These are phyloP conservation scores for Brachyistius frenatus DNA, from an alignment of 2,113 vertebrate species.

Conservation along the genomic window DNA sequence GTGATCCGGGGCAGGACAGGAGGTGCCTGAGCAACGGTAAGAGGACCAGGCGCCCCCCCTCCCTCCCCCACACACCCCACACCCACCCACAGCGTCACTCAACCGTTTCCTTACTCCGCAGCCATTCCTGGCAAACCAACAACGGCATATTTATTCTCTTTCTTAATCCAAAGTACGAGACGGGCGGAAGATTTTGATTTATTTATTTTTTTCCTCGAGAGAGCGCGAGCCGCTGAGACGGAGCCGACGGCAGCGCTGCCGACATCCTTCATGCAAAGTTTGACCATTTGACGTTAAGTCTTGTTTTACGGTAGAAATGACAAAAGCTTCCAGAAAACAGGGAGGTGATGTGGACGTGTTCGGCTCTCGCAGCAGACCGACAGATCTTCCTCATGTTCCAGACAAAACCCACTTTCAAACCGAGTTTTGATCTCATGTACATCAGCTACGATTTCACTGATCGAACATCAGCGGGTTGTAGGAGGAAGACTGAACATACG, in stretches of 20 bases:
- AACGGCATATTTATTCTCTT: slow-evolving; percentile 44
- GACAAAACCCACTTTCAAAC: too few species aligned
- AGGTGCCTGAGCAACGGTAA: slow-evolving; percentile 63
- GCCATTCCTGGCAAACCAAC: slow-evolving; percentile 54
- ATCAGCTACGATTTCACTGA: too few species aligned
- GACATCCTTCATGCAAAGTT: slow-evolving; percentile 51
- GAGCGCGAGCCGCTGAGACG: not conserved
- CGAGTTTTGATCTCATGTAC: too few species aligned
- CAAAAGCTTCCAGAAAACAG: slow-evolving; percentile 3
- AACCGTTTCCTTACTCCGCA: slow-evolving; percentile 47
- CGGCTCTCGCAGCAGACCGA: not conserved
- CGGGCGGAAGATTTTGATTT: slow-evolving; percentile 14
- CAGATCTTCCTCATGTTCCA: not conserved
- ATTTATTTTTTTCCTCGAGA: slow-evolving; percentile 21
- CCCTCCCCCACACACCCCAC: too few species aligned
- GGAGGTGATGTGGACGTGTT: not conserved
- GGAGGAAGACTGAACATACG: too few species aligned
- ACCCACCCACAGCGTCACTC: slow-evolving; percentile 33
- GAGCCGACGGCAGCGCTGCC: slow-evolving; percentile 9
- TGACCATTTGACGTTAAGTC: slow-evolving; percentile 41
- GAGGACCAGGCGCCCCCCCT: slow-evolving; percentile 62
- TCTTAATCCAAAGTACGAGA: slow-evolving; percentile 24
- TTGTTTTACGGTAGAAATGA: slow-evolving; percentile 17
- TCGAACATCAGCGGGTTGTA: not conserved
- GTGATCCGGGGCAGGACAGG: slow-evolving; percentile 78